These are phyloP conservation scores for Agrochola macilenta DNA, from an alignment of 2,888 invertebrate genomes.

Conservation along the genomic window DNA sequence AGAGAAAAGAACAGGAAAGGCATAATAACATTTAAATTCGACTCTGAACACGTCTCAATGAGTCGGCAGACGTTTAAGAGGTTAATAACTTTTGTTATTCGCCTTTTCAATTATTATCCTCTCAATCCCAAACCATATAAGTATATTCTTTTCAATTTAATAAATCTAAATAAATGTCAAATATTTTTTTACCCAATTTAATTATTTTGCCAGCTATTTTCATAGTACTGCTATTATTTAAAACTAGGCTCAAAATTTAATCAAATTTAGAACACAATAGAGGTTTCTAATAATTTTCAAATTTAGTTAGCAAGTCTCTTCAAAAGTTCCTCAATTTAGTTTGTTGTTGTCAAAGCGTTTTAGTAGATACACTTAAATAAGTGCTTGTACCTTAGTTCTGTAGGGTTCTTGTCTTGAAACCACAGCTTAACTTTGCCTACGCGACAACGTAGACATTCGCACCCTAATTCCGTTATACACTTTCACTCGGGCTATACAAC, in stretches of 20 bases:
- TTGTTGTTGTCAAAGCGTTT: constrained; percentile 42
- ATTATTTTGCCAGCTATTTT: background rate
- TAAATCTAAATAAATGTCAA: background rate
- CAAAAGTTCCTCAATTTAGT: constrained; percentile 47
- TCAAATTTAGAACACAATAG: constrained; percentile 27
- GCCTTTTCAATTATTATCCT: no score
- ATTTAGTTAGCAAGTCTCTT: constrained; percentile 35
- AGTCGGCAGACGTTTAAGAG: no score
- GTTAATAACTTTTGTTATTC: background rate
- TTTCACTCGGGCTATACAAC: background rate
- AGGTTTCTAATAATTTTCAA: constrained; percentile 25
- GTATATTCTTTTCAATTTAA: background rate
- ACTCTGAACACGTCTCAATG: no score
- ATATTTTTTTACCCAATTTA: background rate
- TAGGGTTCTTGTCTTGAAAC: background rate
- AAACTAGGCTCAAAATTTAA: constrained; percentile 25
- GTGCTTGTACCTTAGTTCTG: background rate
- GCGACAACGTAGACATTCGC: background rate
- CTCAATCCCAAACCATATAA: no score
- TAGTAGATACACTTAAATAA: background rate
- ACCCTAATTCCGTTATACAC: no score
- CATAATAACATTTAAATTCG: no score
- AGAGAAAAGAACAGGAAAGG: no score
- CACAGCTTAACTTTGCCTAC: background rate
- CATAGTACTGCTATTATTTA: constrained; percentile 4